A percentile compares a stretch with the other conserved stretches of the same genome.
These are phyloP conservation scores for Gambusia holbrooki DNA, from an alignment of 2,113 vertebrate genomes.

Conservation along the genomic window DNA sequence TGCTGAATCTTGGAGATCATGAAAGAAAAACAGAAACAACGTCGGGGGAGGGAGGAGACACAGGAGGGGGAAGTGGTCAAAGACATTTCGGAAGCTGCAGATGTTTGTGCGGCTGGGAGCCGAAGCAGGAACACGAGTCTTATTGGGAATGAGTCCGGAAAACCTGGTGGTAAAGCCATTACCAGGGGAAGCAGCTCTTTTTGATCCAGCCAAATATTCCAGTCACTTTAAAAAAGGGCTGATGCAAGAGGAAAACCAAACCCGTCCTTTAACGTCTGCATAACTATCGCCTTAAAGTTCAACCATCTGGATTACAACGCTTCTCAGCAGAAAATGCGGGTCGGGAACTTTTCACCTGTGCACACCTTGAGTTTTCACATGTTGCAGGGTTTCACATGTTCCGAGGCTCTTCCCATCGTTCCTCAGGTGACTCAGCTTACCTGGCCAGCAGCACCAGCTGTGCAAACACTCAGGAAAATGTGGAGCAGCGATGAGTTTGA, in stretches of 20 bases:
- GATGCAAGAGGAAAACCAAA: slow-evolving; percentile 73
- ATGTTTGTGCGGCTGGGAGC: slow-evolving; percentile 75
- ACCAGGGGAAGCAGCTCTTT: slow-evolving; percentile 55
- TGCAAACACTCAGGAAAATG: slow-evolving; percentile 49
- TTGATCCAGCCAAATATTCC: slow-evolving; percentile 70
- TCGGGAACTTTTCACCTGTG: slow-evolving; percentile 43
- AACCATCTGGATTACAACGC: slow-evolving; percentile 26
- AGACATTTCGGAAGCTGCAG: slow-evolving; percentile 75
- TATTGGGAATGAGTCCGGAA: slow-evolving; percentile 61
- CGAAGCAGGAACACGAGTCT: slow-evolving; percentile 70
- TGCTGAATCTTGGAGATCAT: slow-evolving; percentile 54
- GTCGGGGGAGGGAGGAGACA: slow-evolving; percentile 16
- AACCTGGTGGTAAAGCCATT: slow-evolving; percentile 80
- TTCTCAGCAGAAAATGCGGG: slow-evolving; percentile 25
- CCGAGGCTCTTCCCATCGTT: slow-evolving; percentile 39
- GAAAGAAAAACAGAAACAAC: slow-evolving; percentile 32
- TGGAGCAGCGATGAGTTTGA: slow-evolving; percentile 34
- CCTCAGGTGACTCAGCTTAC: slow-evolving; percentile 45
- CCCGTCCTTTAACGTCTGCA: slow-evolving; percentile 55
- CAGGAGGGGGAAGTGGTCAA: slow-evolving; percentile 61
- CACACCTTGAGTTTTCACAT: slow-evolving; percentile 43
- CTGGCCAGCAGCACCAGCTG: slow-evolving; percentile 62
- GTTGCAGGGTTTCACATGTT: slow-evolving; percentile 12
- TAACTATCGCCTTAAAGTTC: slow-evolving; percentile 50
- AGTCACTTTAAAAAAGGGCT: slow-evolving; percentile 74